phyloP scores from a whole-genome alignment of 2,797 vertebrate species.

The Gymnothorax javanicus region DNA sequence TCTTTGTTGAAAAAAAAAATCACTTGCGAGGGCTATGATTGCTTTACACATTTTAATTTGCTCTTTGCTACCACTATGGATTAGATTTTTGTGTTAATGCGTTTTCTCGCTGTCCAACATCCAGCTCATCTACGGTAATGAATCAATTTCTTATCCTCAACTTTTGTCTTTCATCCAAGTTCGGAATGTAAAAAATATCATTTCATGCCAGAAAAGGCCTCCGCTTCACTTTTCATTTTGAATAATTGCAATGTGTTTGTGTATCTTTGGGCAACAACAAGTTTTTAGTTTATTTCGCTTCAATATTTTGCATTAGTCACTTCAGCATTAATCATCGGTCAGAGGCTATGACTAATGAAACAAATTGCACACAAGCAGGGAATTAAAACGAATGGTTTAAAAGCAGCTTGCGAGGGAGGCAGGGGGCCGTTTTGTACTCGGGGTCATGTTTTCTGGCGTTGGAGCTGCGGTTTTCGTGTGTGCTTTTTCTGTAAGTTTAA shows the following conservation, averaged over 20 bases:
- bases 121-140: neutral
- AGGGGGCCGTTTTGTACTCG: neutral
- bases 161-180: neutral
- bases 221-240: neutral
- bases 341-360: neutral
- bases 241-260: neutral
- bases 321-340: neutral
- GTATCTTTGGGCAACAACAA: neutral
- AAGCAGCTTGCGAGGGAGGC: neutral
- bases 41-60: neutral
- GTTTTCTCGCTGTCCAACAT: neutral
- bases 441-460: neutral
- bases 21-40: neutral
- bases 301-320: neutral
- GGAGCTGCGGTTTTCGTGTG: neutral
- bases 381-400: neutral
- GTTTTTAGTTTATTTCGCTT: neutral
- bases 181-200: neutral
- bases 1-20: neutral
- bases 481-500: neutral
- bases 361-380: neutral
- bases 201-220: neutral
- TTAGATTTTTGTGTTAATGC: neutral
- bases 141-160: neutral
- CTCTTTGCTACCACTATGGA: neutral